phyloP scores from a whole-genome alignment of 2,888 invertebrate genomes.

The Brachylomia viminalis region DNA sequence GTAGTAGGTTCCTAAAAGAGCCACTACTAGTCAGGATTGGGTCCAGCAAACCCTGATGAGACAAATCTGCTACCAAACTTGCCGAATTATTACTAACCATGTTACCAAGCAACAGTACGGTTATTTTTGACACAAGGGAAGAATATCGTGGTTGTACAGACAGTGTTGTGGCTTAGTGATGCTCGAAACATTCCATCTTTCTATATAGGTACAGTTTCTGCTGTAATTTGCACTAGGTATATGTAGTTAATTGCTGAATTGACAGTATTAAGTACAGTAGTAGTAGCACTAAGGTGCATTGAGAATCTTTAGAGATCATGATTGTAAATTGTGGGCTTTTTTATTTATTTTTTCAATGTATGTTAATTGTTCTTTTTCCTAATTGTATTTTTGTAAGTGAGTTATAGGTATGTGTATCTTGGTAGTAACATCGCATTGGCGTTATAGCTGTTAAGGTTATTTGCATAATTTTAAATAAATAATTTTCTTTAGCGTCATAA shows the following conservation, averaged over 20 bases:
- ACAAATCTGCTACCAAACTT: not conserved
- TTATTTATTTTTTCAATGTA: too few species aligned
- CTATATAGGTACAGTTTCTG: not conserved
- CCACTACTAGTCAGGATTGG: not conserved
- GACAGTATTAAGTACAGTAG: not conserved
- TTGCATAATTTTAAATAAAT: too few species aligned
- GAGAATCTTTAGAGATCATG: too few species aligned
- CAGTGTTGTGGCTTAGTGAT: not conserved
- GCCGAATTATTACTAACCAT: not conserved
- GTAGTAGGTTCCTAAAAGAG: not conserved
- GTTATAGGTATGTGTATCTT: too few species aligned
- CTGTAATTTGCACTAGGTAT: not conserved
- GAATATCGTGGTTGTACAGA: not conserved
- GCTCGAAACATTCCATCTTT: not conserved
- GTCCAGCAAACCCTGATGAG: not conserved
- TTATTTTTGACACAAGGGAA: not conserved
- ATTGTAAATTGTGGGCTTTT: too few species aligned
- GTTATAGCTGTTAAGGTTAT: too few species aligned
- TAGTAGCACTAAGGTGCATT: too few species aligned
- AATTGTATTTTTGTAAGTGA: too few species aligned
- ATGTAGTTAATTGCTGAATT: not conserved
- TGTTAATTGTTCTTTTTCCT: too few species aligned
- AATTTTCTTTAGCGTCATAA: not conserved
- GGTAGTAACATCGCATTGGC: too few species aligned
- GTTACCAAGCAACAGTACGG: not conserved